Evolutionary conservation across 2,888 invertebrate species (phyloP), one percentile per base, ranked within the genome.

Genomic region (Melanotus villosus): DNA sequence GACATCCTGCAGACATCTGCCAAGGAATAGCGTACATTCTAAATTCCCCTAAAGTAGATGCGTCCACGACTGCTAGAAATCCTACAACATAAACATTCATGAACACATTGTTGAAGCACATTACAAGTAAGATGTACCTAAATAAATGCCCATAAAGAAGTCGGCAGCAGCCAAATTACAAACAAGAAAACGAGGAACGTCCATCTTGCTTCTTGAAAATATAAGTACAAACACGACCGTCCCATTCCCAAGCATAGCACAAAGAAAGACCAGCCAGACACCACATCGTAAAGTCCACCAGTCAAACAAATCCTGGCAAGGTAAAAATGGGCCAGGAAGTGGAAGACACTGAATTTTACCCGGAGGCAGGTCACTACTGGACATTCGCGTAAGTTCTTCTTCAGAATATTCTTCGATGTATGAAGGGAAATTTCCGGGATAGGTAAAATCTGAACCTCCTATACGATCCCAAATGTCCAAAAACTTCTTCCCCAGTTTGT

Each of bases 231-330:
- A 94, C 10, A 98, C 96, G 7, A 98, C 98, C 0, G 95, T 95
- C 47, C 97, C 97, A 84, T 99, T 99, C 73, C 99, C 99, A 57
- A 98, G 89, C 87, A 99, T 91, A 38, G 98, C 97, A 78, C 98
- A 88, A 65, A 98, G 89, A 85, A 98, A 98, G 45, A 99, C 97
- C 12, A 97, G 92, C 98, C 99, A 99, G 57, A 98, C 97, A 16
- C 98, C 97, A 83, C 97, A 98, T 41, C 97, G 90, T 77, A 98
- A 86, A 2, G 97, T 96, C 98, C 98, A 98, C 97, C 97, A 98
- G 82, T 97, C 97, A 84, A 98, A 98, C 63, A 98, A 88, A 84
- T 98, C 98, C 81, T 95, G 93, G 84, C 98, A 98, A 2, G 98
- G 98, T 80, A 97, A 87, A 86, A 98, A 98, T 1, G 98, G 97